A percentile compares a stretch with the other conserved stretches of the same genome.
phyloP scores from a whole-genome alignment of 2,888 invertebrate genomes.

The Ischnus inquisitorius region DNA sequence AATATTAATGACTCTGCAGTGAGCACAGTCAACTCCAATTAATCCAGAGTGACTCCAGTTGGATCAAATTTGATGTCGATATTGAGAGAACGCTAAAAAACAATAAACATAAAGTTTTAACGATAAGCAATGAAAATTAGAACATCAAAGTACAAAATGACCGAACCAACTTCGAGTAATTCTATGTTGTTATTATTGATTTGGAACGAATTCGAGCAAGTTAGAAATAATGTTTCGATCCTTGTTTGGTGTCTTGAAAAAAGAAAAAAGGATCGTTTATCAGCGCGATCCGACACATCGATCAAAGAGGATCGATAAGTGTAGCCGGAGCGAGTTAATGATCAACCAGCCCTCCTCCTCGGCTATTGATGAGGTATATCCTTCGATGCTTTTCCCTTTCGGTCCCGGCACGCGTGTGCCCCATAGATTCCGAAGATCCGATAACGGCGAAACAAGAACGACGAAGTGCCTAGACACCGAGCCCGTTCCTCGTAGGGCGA shows the following conservation, averaged over 20 bases:
- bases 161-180: background rate
- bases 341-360: slow-evolving; percentile 34
- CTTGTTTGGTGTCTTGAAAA: background rate
- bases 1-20: too few relatives aligned
- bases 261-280: slow-evolving; percentile 31
- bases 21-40: too few relatives aligned
- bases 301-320: slow-evolving; percentile 57
- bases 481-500: slow-evolving; percentile 67
- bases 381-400: slow-evolving; percentile 34
- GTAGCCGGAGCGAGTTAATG: slow-evolving; percentile 48
- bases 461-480: slow-evolving; percentile 39
- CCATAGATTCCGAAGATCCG: slow-evolving; percentile 53
- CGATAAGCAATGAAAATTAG: too few relatives aligned
- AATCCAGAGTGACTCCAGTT: too few relatives aligned
- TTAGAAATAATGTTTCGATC: background rate
- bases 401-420: slow-evolving; percentile 45
- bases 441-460: slow-evolving; percentile 63
- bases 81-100: too few relatives aligned
- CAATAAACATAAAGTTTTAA: too few relatives aligned
- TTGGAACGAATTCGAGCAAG: background rate
- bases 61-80: too few relatives aligned
- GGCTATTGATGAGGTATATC: slow-evolving; percentile 48
- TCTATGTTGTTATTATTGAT: background rate
- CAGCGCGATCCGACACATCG: slow-evolving; percentile 15
- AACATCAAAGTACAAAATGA: too few relatives aligned